Evolutionary conservation across 2,888 invertebrate species (phyloP), one percentile per base, ranked within the genome.

Genomic region (Plebejus melissa): DNA sequence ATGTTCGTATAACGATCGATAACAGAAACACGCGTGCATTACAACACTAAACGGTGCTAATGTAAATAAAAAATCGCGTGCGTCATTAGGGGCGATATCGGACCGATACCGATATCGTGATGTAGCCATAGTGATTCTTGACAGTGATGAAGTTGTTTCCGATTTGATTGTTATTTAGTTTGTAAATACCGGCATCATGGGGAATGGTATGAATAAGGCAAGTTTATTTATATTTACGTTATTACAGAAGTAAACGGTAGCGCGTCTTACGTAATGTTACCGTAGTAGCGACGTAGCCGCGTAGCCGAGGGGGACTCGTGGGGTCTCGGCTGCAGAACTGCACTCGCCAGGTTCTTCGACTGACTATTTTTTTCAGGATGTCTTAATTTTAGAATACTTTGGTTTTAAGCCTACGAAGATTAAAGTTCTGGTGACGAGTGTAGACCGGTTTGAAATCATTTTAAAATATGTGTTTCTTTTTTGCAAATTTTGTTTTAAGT

Each of bases 161-260:
- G 28, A 32, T 32, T 50, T 65, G 32, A 46, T 28, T 71, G 71
- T 71, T 46, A 71, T 71, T 71, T 71, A 71, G 46, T 71, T 36
- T 46, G 22, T 71, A 46, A n/a, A 70, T n/a, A n/a, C 28, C 28
- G 65, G 32, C 81, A 81, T 85, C 81, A 89, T 97, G 97, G 97
- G 97, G 93, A 97, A 97, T 96, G 97, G 97, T 91, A 97, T 97
- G 97, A 97, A 97, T 93, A 97, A 97, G 97, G 97, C 97, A 91
- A 94, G 90, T 84, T 65, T 74, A 60, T 6, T 36, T 70, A n/a
- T 74, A 36, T 58, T 74, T 60, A 60, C 41, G 6, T 13, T 69
- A 54, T 60, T n/a, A 32, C 32, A 38, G 41, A 22, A 46, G 46
- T 28, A 28, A 11, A 28, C 60, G 60, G 60, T 60, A 58, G 22